Percentiles rank a stretch among this genome's conserved stretches.
These are phyloP conservation scores for Phrynocephalus forsythii DNA, from an alignment of 2,797 vertebrate species.

Conservation along the genomic window DNA sequence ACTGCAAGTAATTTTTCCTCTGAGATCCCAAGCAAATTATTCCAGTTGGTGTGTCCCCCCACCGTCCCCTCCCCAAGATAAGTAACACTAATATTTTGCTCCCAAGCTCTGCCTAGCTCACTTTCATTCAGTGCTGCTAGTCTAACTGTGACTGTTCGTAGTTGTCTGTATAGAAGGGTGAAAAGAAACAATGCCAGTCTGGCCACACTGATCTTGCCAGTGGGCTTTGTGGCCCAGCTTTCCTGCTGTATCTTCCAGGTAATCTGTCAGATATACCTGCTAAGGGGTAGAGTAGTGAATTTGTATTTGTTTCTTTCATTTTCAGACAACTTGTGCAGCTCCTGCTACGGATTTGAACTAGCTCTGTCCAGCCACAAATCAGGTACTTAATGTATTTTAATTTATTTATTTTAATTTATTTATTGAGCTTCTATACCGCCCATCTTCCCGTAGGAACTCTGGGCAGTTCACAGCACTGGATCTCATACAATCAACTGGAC, in stretches of 20 bases:
- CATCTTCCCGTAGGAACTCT: too few species aligned
- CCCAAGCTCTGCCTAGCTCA: too few species aligned
- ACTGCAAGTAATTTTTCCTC: not conserved
- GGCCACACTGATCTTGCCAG: too few species aligned
- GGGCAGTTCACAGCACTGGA: too few species aligned
- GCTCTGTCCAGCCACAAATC: not conserved
- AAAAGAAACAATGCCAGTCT: too few species aligned
- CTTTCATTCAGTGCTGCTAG: not conserved
- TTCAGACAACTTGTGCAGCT: conserved; percentile 33
- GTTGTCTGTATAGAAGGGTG: not conserved
- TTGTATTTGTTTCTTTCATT: conserved; percentile 25
- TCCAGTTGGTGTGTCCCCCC: too few species aligned
- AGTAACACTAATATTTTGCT: not conserved
- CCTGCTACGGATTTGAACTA: not conserved
- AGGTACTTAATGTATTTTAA: conserved; percentile 50
- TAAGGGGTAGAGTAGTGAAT: not conserved
- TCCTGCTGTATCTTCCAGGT: not conserved
- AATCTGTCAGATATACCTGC: not conserved
- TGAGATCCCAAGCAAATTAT: not conserved
- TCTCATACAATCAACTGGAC: too few species aligned
- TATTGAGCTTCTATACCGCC: too few species aligned
- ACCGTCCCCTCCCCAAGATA: too few species aligned
- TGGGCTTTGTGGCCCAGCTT: not conserved
- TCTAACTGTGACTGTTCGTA: not conserved
- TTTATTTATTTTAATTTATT: too few species aligned